Conservation (phyloP, 2,888 invertebrate species). For the Lepidocyrtinus sp. region DNA sequence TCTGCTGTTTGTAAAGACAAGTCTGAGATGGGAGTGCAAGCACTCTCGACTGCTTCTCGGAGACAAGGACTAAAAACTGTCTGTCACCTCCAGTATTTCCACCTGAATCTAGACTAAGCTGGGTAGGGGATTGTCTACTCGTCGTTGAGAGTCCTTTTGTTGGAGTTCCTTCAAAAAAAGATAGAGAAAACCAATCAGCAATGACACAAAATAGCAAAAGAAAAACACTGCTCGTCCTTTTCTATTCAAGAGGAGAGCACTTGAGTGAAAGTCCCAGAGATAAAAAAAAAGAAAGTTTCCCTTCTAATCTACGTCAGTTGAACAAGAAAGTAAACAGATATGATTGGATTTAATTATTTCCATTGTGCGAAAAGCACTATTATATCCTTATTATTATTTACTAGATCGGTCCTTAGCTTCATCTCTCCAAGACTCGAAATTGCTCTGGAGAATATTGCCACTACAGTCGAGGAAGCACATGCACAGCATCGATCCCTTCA, state of each 20-base stretch:
- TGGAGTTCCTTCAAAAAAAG: conserved; percentile 71
- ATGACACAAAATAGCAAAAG: too few relatives aligned
- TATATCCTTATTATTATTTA: conserved; percentile 35
- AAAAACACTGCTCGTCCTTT: too few relatives aligned
- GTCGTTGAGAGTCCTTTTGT: conserved; percentile 70
- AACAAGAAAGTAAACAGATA: too few relatives aligned
- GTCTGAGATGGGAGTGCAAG: conserved; percentile 96
- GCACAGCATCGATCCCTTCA: conserved; percentile 94
- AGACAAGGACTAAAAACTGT: conserved; percentile 93
- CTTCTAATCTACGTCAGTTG: too few relatives aligned
- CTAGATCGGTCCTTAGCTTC: conserved; percentile 76
- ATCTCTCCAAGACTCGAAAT: conserved; percentile 94
- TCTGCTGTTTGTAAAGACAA: conserved; percentile 92
- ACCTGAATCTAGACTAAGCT: conserved; percentile 53
- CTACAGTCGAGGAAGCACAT: conserved; percentile 97
- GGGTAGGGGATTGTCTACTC: conserved; percentile 65
- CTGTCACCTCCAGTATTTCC: conserved; percentile 77
- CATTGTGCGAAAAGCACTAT: too few relatives aligned
- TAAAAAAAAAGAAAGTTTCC: too few relatives aligned
- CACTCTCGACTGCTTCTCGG: conserved; percentile 95
- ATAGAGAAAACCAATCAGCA: too few relatives aligned
- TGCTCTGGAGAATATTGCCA: conserved; percentile 91
- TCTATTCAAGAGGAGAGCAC: neutral
- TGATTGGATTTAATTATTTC: too few relatives aligned
- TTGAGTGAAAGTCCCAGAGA: too few relatives aligned